phyloP scores from a whole-genome alignment of 2,113 vertebrate species.

The Perca flavescens region DNA sequence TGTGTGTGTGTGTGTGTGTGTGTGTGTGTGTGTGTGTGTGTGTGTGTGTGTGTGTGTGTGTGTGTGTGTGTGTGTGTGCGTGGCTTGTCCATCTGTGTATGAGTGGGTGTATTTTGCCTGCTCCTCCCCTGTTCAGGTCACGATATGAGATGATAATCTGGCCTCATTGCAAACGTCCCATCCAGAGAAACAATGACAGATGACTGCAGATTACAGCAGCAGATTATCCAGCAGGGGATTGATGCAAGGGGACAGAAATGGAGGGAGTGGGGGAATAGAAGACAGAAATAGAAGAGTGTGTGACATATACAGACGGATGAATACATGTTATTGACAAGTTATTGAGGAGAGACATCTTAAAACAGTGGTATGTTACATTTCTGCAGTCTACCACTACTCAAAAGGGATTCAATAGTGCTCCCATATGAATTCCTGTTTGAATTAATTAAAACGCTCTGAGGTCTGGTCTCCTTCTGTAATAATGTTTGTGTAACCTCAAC shows the following conservation, averaged over 20 bases:
- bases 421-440: too few relatives aligned
- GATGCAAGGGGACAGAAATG: constrained; percentile 17
- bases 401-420: background rate
- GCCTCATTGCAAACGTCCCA: constrained; percentile 76
- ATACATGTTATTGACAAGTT: background rate
- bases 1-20: constrained; percentile 27
- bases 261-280: constrained; percentile 8
- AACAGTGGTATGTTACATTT: background rate
- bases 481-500: too few relatives aligned
- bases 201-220: constrained; percentile 79
- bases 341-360: background rate
- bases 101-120: constrained; percentile 64
- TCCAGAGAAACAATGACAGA: constrained; percentile 80
- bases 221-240: constrained; percentile 75
- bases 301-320: constrained; percentile 1
- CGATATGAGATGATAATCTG: constrained; percentile 74
- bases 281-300: constrained; percentile 7
- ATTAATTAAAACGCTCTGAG: too few relatives aligned
- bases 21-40: constrained; percentile 35
- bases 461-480: too few relatives aligned
- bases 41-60: constrained; percentile 1
- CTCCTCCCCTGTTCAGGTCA: constrained; percentile 67
- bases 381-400: background rate
- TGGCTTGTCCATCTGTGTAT: constrained; percentile 42
- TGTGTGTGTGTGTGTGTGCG: constrained; percentile 11